Evolutionary conservation across 2,888 invertebrate genomes (phyloP), one percentile per base, ranked within the genome.

Genomic region (Gastrophysa polygoni): DNA sequence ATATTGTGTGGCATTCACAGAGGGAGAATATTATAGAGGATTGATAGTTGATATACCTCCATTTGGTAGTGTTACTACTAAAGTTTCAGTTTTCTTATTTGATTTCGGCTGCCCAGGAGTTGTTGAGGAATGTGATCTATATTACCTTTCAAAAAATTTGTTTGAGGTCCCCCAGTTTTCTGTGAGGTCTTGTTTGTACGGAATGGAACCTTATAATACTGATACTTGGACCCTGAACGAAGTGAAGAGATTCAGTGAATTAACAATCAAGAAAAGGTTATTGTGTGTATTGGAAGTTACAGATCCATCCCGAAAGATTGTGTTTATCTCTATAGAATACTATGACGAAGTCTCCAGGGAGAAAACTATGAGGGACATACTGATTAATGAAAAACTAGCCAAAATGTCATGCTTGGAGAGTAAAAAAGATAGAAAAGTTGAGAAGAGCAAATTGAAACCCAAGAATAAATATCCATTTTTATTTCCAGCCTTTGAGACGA

Each of bases 91-190:
- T 8, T 68, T 63, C 51, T 48, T 65, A 34, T 52, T 68, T 17
- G 68, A 68, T 59, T 68, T 60, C 60, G 68, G 68, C 7, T 66
- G 49, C 52, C 50, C 57, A 0, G 24, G 44, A 51, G 57, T 51
- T n/a, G 57, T 63, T 21, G 24, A 21, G 10, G 8, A 24, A 7
- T 55, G 64, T 14, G 48, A 63, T 43, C 1, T 68, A 17, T 66
- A 62, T 34, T 66, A 59, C 29, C 54, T 68, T 1, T 24, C 29
- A 43, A 62, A 68, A 55, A 63, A 64, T 54, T 34, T 66, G 38
- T 64, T 52, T 48, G 34, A 54, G 8, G 20, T 66, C 8, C 66
- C 64, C 16, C 51, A 58, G 18, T 68, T 60, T 61, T 59, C 66
- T 8, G 58, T 66, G 20, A 64, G 68, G 49, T 63, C 66, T 61